Evolutionary conservation across 2,888 invertebrate species (phyloP).

Genomic region (Drosophila cognata): DNA sequence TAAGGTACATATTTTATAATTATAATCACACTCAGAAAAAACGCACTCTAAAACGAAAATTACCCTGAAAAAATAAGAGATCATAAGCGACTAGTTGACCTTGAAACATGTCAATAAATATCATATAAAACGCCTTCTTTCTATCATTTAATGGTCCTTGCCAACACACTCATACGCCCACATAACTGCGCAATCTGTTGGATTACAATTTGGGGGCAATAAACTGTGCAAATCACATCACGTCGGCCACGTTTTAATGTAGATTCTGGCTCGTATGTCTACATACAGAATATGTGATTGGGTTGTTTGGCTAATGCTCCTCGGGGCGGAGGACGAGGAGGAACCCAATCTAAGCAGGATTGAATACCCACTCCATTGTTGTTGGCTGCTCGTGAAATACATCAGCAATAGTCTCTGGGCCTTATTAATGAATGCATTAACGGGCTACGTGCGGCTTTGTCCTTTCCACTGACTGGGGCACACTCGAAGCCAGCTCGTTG

Average conservation of each 20-base stretch:
- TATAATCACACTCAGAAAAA: not conserved
- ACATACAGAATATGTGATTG: constrained; percentile 25
- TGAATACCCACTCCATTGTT: not conserved
- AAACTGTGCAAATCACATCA: constrained; percentile 53
- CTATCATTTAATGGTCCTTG: not conserved
- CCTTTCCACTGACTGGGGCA: constrained; percentile 28
- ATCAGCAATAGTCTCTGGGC: constrained; percentile 27
- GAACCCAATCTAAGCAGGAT: not conserved
- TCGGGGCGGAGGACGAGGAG: not conserved
- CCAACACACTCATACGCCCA: not conserved
- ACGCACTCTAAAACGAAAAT: not conserved
- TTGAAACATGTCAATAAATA: not conserved
- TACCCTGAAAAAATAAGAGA: not conserved
- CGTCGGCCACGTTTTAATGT: constrained; percentile 50
- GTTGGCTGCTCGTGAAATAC: constrained; percentile 27
- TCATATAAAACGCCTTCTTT: not conserved
- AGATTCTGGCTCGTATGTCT: constrained; percentile 17
- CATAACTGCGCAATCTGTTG: constrained; percentile 29
- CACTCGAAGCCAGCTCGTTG: constrained; percentile 38
- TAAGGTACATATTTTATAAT: not conserved
- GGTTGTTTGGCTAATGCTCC: constrained; percentile 8
- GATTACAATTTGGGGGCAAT: constrained; percentile 33
- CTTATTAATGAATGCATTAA: constrained; percentile 64
- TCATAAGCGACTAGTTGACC: not conserved
- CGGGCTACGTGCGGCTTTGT: constrained; percentile 45